phyloP scores from a whole-genome alignment of 1,140 invertebrate genomes.

The Brachystomella parvula region DNA sequence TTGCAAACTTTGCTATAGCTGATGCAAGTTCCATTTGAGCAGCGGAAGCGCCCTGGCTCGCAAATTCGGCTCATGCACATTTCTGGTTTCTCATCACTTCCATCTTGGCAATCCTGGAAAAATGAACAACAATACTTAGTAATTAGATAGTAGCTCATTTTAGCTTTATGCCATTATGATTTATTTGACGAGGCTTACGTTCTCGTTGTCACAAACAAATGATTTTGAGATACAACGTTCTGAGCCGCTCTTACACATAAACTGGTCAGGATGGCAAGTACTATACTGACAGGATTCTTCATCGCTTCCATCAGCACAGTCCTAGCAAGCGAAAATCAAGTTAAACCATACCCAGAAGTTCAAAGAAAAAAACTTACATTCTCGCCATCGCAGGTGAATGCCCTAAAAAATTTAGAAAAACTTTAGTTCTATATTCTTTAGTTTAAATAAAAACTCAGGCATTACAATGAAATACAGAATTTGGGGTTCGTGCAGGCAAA shows the following conservation, averaged over 20 bases:
- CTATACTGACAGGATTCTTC: constrained; percentile 49
- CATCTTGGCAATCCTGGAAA: constrained; percentile 51
- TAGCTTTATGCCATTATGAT: neutral
- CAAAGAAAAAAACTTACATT: constrained; percentile 9
- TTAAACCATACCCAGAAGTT: neutral
- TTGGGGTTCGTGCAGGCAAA: constrained; percentile 52
- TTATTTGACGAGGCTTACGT: constrained; percentile 14
- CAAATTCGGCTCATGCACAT: constrained; percentile 42
- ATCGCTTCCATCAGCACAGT: constrained; percentile 13
- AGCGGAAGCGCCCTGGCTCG: constrained; percentile 43
- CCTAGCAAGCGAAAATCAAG: neutral
- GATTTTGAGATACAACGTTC: constrained; percentile 47
- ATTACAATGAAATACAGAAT: constrained; percentile 46
- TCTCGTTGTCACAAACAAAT: constrained; percentile 52
- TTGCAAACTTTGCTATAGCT: constrained; percentile 52
- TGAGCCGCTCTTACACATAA: constrained; percentile 46
- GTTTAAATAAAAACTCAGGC: neutral
- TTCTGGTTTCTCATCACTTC: constrained; percentile 50
- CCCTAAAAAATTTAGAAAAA: neutral
- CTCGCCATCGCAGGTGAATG: neutral
- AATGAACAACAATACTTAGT: neutral
- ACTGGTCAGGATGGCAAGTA: constrained; percentile 43
- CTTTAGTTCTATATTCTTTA: neutral
- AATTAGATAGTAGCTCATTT: neutral
- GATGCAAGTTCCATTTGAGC: constrained; percentile 48